Conservation (phyloP, 1,140 invertebrate species). For the Odontomachus brunneus region DNA sequence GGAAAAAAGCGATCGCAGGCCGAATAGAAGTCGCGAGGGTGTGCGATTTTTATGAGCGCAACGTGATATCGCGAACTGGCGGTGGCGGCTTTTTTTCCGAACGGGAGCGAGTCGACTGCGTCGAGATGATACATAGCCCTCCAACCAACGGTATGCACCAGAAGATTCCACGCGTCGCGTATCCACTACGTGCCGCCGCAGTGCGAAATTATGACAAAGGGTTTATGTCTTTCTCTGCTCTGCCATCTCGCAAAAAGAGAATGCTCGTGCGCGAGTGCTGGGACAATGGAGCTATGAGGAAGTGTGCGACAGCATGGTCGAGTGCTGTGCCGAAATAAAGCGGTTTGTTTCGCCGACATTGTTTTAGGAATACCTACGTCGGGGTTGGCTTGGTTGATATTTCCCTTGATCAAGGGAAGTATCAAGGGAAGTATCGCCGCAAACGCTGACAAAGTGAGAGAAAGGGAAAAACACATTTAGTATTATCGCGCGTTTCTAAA, state of each 20-base stretch:
- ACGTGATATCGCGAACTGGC: neutral
- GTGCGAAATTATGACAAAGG: slow-evolving; percentile 72
- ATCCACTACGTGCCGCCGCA: slow-evolving; percentile 61
- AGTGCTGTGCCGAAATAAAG: slow-evolving; percentile 49
- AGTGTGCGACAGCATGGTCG: slow-evolving; percentile 23
- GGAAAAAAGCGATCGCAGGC: neutral
- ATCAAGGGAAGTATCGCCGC: neutral
- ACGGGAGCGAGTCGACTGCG: slow-evolving; percentile 47
- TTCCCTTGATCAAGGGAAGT: slow-evolving; percentile 30
- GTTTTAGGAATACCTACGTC: slow-evolving; percentile 39
- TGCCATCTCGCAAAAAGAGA: slow-evolving; percentile 36
- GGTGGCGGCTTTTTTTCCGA: neutral
- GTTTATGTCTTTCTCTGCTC: slow-evolving; percentile 54
- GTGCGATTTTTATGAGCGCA: slow-evolving; percentile 41
- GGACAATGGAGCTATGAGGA: slow-evolving; percentile 40
- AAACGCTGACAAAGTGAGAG: slow-evolving; percentile 12
- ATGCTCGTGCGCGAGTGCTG: slow-evolving; percentile 15
- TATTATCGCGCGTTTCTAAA: no score
- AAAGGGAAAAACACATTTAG: neutral
- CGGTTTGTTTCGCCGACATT: slow-evolving; percentile 40
- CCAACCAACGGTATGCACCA: slow-evolving; percentile 56
- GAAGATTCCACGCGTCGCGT: slow-evolving; percentile 66
- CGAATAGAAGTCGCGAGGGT: neutral
- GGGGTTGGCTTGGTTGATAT: neutral
- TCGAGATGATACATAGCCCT: slow-evolving; percentile 64